Conservation (phyloP, 2,113 vertebrate genomes). For the Channa argus region DNA sequence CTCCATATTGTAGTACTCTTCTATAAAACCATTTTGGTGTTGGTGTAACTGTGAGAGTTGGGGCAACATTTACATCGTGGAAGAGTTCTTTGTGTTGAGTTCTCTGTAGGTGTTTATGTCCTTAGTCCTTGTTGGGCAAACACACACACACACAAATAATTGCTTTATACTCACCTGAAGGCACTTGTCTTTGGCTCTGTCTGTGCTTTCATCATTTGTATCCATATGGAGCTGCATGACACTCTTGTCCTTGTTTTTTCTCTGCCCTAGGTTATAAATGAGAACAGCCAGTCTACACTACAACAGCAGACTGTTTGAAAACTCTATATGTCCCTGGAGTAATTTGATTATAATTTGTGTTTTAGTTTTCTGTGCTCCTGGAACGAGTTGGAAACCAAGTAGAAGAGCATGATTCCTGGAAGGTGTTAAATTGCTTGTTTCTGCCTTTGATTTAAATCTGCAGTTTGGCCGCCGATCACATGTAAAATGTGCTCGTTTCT, state of each 20-base stretch:
- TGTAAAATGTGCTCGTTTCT: conserved; percentile 98
- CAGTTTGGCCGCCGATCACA: conserved; percentile 98
- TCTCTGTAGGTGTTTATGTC: background rate
- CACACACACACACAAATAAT: conserved; percentile 46
- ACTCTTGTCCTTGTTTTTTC: conserved; percentile 31
- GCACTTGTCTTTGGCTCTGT: conserved; percentile 29
- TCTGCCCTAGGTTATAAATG: conserved; percentile 37
- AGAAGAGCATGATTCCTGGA: background rate
- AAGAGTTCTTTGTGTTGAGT: no score
- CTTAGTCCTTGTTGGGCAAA: no score
- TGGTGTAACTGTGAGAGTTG: background rate
- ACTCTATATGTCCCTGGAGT: conserved; percentile 14
- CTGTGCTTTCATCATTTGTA: conserved; percentile 44
- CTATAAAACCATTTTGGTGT: background rate
- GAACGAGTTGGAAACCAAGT: background rate
- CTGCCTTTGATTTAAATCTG: conserved; percentile 3
- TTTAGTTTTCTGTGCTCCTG: background rate
- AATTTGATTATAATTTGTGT: conserved; percentile 4
- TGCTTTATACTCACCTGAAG: conserved; percentile 52
- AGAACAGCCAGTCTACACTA: conserved; percentile 10
- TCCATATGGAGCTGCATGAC: conserved; percentile 48
- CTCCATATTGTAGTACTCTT: background rate
- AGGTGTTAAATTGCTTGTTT: background rate
- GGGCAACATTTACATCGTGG: background rate
- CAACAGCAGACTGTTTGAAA: conserved; percentile 17